A percentile compares a stretch with the other conserved stretches of the same genome.
Evolutionary conservation across 2,113 vertebrate species (phyloP).

Genomic region (Phylloscopus trochilus): DNA sequence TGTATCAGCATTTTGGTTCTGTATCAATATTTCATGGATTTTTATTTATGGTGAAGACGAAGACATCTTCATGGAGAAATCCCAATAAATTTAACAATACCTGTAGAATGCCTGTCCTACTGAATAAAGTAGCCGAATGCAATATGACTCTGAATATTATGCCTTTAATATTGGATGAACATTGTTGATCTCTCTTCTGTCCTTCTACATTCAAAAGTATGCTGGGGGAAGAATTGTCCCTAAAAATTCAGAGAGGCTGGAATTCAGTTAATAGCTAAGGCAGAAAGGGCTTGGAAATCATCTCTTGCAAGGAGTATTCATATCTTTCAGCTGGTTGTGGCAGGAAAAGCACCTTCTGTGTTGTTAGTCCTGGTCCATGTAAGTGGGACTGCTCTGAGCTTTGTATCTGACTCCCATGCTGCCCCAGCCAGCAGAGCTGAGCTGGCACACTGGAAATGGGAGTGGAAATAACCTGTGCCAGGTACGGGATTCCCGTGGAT

Average conservation of each 20-base stretch:
- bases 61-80: neutral
- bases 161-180: neutral
- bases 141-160: neutral
- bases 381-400: neutral
- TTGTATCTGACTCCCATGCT: neutral
- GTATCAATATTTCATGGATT: constrained; percentile 9
- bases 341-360: neutral
- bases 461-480: neutral
- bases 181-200: neutral
- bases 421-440: neutral
- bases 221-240: neutral
- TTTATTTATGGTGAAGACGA: neutral
- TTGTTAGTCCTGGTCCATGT: fast-evolving
- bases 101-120: neutral
- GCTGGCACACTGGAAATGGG: neutral
- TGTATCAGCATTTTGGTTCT: constrained; percentile 10
- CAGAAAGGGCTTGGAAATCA: neutral
- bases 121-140: neutral
- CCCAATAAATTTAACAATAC: neutral
- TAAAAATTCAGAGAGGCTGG: neutral
- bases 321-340: neutral
- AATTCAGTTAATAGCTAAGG: neutral
- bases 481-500: neutral
- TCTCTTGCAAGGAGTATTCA: neutral
- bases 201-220: neutral